Percentiles rank a stretch among this genome's conserved stretches.
phyloP scores from a whole-genome alignment of 2,888 invertebrate species.

The Masnerella sp. region DNA sequence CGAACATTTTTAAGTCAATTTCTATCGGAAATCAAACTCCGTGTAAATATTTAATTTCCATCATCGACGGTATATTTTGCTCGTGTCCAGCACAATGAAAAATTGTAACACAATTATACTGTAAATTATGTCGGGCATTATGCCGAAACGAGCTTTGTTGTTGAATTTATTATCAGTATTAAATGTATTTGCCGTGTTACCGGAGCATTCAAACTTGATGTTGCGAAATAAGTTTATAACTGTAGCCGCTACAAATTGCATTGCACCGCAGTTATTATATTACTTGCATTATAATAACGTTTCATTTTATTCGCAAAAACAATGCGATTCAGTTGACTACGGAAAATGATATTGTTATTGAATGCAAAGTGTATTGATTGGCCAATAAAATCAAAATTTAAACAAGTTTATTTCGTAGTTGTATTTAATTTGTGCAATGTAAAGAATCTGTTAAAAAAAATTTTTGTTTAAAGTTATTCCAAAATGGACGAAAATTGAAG shows the following conservation, averaged over 20 bases:
- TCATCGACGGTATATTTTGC: slow-evolving; percentile 12
- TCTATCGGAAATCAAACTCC: too few relatives aligned
- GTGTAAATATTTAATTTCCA: neutral
- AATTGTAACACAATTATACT: slow-evolving; percentile 18
- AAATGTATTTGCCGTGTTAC: slow-evolving; percentile 19
- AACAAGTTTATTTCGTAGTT: too few relatives aligned
- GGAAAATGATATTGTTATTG: too few relatives aligned
- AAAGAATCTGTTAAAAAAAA: too few relatives aligned
- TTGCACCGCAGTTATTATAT: slow-evolving; percentile 19
- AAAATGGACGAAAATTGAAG: too few relatives aligned
- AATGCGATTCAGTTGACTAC: slow-evolving; percentile 5
- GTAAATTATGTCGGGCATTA: slow-evolving; percentile 8
- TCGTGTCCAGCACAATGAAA: neutral
- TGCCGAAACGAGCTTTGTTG: slow-evolving; percentile 14
- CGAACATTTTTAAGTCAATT: too few relatives aligned
- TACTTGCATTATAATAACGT: slow-evolving; percentile 18
- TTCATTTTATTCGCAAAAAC: neutral
- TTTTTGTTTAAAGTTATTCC: too few relatives aligned
- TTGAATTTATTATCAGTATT: slow-evolving; percentile 20
- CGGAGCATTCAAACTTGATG: slow-evolving; percentile 21
- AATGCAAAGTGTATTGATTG: too few relatives aligned
- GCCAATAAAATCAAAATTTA: too few relatives aligned
- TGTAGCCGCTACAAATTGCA: slow-evolving; percentile 17
- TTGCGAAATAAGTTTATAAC: slow-evolving; percentile 29
- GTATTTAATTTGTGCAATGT: too few relatives aligned